These are phyloP conservation scores for Echinops telfairi DNA, from an alignment of 2,113 vertebrate genomes.

Conservation along the genomic window DNA sequence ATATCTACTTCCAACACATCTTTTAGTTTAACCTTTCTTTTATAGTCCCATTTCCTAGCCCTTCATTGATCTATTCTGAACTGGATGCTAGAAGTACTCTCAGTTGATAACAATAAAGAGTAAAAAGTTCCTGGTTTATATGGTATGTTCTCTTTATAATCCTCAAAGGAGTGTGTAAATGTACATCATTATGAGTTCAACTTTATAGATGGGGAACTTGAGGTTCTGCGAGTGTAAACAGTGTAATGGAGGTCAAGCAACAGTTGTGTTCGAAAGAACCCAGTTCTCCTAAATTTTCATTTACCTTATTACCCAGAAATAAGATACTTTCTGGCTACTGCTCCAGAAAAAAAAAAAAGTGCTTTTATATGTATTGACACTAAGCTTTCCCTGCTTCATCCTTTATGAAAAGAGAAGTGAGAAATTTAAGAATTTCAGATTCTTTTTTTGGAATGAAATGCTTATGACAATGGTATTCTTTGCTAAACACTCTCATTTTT, in stretches of 20 bases:
- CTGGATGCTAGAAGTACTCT: slow-evolving; percentile 35
- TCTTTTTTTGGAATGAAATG: slow-evolving; percentile 55
- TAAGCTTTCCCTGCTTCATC: slow-evolving; percentile 55
- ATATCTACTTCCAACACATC: slow-evolving; percentile 49
- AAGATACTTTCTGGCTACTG: not conserved
- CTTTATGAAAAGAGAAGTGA: slow-evolving; percentile 51
- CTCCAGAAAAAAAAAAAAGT: slow-evolving; percentile 24
- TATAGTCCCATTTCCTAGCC: slow-evolving; percentile 45
- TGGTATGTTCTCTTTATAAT: slow-evolving; percentile 61
- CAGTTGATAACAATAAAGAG: slow-evolving; percentile 57
- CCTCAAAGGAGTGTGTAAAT: slow-evolving; percentile 64
- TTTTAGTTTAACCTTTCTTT: slow-evolving; percentile 63
- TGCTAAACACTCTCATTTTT: slow-evolving; percentile 76
- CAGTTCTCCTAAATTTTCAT: slow-evolving; percentile 56
- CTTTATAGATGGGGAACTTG: slow-evolving; percentile 58
- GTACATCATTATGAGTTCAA: slow-evolving; percentile 46
- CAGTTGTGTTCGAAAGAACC: slow-evolving; percentile 32
- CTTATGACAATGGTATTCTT: slow-evolving; percentile 69
- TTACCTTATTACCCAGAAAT: slow-evolving; percentile 64
- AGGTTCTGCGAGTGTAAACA: slow-evolving; percentile 38
- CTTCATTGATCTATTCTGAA: slow-evolving; percentile 63
- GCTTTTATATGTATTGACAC: slow-evolving; percentile 40
- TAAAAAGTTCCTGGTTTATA: slow-evolving; percentile 63
- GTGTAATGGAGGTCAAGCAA: slow-evolving; percentile 35
- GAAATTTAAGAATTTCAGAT: slow-evolving; percentile 64